Conservation (phyloP, 37 sponge, comb jelly and placozoan genomes). For the Cladorhizidae sp. region DNA sequence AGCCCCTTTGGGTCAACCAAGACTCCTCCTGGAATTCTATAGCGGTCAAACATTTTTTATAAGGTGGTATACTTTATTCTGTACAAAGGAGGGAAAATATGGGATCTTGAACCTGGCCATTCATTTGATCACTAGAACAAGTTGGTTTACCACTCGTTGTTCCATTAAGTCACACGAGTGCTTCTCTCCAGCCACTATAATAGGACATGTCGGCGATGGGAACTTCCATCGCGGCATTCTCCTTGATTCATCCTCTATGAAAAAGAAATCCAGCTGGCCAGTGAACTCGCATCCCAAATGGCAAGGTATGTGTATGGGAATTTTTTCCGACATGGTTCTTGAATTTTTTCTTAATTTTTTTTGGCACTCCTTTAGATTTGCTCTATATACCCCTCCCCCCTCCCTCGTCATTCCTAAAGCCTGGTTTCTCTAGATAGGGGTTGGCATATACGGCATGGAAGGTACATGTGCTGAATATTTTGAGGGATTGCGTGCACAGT, state of each 20-base stretch:
- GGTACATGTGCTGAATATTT: no score
- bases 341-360: not conserved
- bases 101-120: no score
- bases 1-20: no score
- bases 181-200: slow-evolving; percentile 75
- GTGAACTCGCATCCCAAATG: slow-evolving; percentile 41
- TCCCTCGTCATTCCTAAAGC: not conserved
- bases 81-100: no score
- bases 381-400: slow-evolving; percentile 3
- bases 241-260: slow-evolving; percentile 45
- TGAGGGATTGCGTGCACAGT: no score
- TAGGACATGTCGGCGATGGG: slow-evolving; percentile 95
- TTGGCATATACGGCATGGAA: no score
- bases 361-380: not conserved
- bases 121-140: not conserved
- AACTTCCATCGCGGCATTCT: slow-evolving; percentile 87
- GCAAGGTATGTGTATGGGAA: slow-evolving; percentile 23
- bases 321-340: not conserved
- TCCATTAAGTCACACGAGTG: no score
- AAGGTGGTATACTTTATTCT: no score
- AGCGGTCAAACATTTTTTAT: no score
- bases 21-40: no score
- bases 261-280: slow-evolving; percentile 46
- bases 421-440: no score
- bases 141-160: not conserved